Evolutionary conservation across 1,140 invertebrate species (phyloP), one percentile per base, ranked within the genome.

Genomic region (Lordiphosa clarofinis): DNA sequence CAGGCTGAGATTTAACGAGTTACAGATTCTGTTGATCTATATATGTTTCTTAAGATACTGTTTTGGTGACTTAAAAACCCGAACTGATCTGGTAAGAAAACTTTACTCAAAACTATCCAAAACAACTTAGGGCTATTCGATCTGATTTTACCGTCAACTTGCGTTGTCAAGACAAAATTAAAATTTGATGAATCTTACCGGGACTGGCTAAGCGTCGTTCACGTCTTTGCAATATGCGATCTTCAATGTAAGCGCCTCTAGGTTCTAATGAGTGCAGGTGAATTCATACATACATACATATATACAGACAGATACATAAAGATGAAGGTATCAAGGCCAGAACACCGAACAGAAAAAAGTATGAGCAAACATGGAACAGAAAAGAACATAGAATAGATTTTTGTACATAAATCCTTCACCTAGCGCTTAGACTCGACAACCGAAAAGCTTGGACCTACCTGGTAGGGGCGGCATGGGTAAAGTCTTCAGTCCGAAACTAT

Each of bases 401-500:
- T 21, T 8, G 37, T 28, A 67, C 9, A 62, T 42, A 59, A 36
- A 42, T 33, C 31, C 12, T 46, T 52, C 48, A 53, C 15, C 49
- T 24, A 21, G 47, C 12, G 7, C 24, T 10, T n/a, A 31, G 47
- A 63, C 19, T 24, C 56, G 36, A 7, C 19, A 8, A 43, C 28
- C 47, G 10, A 39, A 43, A 58, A 43, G 35, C 38, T 5, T 8
- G 3, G 7, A 86, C 86, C 64, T 74, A 88, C 87, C 86, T 68
- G 78, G 69, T 42, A 88, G 58, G 4, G 65, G 58, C 11, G 75
- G 78, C 72, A 86, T 75, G 12, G 71, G 55, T 15, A 58, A 37
- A 1, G 87, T 88, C 56, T 84, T 88, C 3, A 84, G 54, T 13
- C 92, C 91, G 68, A 93, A 92, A 28, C 90, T 92, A 65, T 91